Evolutionary conservation across 2,797 vertebrate genomes (phyloP).

Genomic region (Siniperca obscura): DNA sequence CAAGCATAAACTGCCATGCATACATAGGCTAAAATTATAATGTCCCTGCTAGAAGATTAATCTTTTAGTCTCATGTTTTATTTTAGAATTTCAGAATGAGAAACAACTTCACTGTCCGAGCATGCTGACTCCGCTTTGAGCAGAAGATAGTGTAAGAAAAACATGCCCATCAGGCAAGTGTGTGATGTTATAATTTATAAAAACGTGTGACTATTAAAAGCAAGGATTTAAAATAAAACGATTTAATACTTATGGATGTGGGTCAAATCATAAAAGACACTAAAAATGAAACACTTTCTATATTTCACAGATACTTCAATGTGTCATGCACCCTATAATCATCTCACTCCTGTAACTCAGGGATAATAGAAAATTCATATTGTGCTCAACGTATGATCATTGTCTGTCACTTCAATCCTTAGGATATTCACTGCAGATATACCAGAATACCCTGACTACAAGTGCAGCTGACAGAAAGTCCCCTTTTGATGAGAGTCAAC

Average conservation of each 20-base stretch:
- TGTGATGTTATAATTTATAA: not conserved
- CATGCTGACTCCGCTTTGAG: not conserved
- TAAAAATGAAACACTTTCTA: not conserved
- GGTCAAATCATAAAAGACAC: not conserved
- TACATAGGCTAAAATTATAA: slow-evolving; percentile 2
- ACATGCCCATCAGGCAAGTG: not conserved
- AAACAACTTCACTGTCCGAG: not conserved
- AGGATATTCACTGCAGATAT: not conserved
- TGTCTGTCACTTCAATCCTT: not conserved
- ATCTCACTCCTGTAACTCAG: not conserved
- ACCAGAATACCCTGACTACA: not conserved
- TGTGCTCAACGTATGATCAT: not conserved
- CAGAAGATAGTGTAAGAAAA: not conserved
- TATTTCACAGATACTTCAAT: not conserved
- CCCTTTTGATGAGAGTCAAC: not conserved
- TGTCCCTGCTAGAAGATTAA: slow-evolving; percentile 2
- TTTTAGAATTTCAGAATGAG: slow-evolving; percentile 1
- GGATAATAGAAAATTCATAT: slow-evolving; percentile 4
- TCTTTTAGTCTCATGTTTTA: slow-evolving; percentile 14
- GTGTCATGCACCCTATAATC: not conserved
- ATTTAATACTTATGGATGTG: not conserved
- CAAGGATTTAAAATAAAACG: slow-evolving; percentile 1
- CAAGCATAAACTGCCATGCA: slow-evolving; percentile 9
- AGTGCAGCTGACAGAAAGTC: not conserved
- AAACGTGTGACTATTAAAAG: not conserved